Evolutionary conservation across 2,797 vertebrate genomes (phyloP).

Genomic region (Meda fulgida): DNA sequence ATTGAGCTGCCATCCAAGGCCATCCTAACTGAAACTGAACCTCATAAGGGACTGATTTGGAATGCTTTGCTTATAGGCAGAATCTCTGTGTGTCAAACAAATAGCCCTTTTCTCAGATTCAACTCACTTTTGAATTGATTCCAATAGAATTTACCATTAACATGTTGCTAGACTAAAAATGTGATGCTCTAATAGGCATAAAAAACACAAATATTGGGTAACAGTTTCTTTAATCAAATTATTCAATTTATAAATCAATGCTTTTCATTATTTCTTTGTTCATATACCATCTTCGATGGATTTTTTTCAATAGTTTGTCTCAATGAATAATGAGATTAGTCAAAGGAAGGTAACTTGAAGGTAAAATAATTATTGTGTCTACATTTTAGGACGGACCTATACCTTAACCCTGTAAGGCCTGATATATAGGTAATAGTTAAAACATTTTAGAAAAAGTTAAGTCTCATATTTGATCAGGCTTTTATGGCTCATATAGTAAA

Average conservation of each 20-base stretch:
- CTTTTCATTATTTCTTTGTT: not conserved
- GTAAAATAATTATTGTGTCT: not conserved
- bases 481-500: not conserved
- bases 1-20: not conserved
- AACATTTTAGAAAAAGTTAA: no score
- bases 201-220: no score
- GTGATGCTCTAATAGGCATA: no score
- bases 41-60: not conserved
- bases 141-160: not conserved
- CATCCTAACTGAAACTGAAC: not conserved
- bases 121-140: not conserved
- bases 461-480: not conserved
- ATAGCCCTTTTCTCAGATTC: not conserved
- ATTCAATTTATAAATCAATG: no score
- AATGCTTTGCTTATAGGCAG: not conserved
- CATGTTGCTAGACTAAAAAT: not conserved
- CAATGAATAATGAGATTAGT: not conserved
- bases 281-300: not conserved
- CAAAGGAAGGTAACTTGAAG: not conserved
- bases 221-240: no score
- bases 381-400: not conserved
- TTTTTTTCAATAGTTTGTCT: not conserved
- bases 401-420: not conserved
- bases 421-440: not conserved
- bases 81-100: not conserved